Evolutionary conservation across 2,113 vertebrate species (phyloP), one percentile per base, ranked within the genome.

Genomic region (Cnemophilus loriae): DNA sequence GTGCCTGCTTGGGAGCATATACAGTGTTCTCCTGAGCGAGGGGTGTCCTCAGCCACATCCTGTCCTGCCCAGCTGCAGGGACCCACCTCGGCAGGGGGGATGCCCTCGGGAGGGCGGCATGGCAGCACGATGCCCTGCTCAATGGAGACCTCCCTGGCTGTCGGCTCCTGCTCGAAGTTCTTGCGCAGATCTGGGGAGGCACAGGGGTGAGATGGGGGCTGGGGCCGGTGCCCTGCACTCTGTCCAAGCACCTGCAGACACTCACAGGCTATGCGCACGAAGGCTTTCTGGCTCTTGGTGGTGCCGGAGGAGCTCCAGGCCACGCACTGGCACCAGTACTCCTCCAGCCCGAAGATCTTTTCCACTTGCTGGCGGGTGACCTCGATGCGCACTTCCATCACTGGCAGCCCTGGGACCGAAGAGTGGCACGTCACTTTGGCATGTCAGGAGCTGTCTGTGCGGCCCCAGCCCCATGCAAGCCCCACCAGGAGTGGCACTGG

Each of bases 251-350:
- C 16, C 33, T 4, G 0, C 39, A 32, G 12, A 39, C 82, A 99
- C 99, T 99, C 98, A 99, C 99, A 99, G 93, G 99, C 99, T 2
- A 99, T 99, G 91, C 99, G 98, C 92, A 99, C 98, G 4, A 98
- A 99, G 12, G 99, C 99, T 89, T 99, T 99, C 96, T 99, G 99
- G 97, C 99, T 99, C 97, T 99, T 99, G 96, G 99, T 99, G 93
- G 99, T 99, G 93, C 99, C 99, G 0, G 99, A 99, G 84, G 99
- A 99, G 97, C 99, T 99, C 99, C 99, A 99, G 32, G 99, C 99
- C 82, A 99, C 99, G 4, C 99, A 99, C 97, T 99, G 99, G 97
- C 99, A 99, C 99, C 99, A 99, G 98, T 99, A 99, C 90, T 99
- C 99, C 93, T 99, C 99, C 73, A 99, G 97, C 44, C 99, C 99